These are phyloP conservation scores for Pachyramphus minor DNA, from an alignment of 2,113 vertebrate genomes.

Conservation along the genomic window DNA sequence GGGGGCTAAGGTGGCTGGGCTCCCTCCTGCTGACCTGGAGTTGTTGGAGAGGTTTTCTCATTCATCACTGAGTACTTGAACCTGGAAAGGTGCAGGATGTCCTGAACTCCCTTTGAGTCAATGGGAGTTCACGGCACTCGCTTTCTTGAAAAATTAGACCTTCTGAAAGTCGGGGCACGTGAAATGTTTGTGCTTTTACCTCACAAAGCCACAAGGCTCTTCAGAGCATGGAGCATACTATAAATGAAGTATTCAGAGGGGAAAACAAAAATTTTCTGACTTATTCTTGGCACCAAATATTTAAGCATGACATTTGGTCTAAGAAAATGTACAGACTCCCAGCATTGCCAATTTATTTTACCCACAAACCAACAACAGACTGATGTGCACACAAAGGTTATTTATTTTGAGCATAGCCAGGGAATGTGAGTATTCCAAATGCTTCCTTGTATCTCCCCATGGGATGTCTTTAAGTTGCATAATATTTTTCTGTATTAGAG, in stretches of 20 bases:
- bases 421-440: conserved; percentile 33
- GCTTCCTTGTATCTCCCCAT: conserved; percentile 19
- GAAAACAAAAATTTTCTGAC: conserved; percentile 65
- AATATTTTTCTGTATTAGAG: conserved; percentile 39
- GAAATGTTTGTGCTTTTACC: conserved; percentile 24
- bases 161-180: background rate
- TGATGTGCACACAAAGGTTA: conserved; percentile 53
- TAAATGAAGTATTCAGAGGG: conserved; percentile 66
- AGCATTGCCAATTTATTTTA: conserved; percentile 46
- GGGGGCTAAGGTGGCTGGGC: background rate
- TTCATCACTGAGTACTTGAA: background rate
- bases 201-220: conserved; percentile 49
- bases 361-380: conserved; percentile 56
- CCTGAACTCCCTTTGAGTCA: background rate
- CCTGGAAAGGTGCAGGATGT: background rate
- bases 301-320: conserved; percentile 62
- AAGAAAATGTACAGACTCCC: conserved; percentile 61
- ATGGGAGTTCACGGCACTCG: background rate
- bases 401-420: conserved; percentile 48
- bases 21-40: rapidly evolving
- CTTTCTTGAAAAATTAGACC: background rate
- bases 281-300: conserved; percentile 67
- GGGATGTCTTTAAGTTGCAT: conserved; percentile 39
- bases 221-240: conserved; percentile 27
- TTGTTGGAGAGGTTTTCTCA: background rate